Percentiles rank a stretch among this genome's conserved stretches.
These are phyloP conservation scores for Leptopilina myrica DNA, from an alignment of 2,888 invertebrate species.

Conservation along the genomic window DNA sequence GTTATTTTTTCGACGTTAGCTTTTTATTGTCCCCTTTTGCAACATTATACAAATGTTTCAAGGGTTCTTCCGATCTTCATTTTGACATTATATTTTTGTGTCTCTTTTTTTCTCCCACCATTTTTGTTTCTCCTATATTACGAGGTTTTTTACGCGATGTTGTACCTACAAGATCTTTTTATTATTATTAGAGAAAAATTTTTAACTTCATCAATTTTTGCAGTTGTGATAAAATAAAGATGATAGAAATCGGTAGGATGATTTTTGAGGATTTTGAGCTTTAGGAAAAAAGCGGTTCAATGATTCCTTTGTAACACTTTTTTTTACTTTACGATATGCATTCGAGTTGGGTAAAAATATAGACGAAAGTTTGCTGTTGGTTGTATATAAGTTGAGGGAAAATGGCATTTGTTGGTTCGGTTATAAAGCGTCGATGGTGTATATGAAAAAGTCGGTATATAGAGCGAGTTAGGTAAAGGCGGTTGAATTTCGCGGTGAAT, in stretches of 20 bases:
- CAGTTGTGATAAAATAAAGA: too few relatives aligned
- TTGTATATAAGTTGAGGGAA: not conserved
- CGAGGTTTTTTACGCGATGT: not conserved
- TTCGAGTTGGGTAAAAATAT: not conserved
- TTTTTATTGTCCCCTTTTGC: not conserved
- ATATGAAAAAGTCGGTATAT: not conserved
- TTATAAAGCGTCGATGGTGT: not conserved
- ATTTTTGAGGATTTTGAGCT: too few relatives aligned
- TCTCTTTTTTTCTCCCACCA: not conserved
- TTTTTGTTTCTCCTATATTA: not conserved
- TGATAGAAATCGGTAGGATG: too few relatives aligned
- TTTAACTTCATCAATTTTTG: too few relatives aligned
- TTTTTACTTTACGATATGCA: not conserved
- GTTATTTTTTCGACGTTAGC: conserved; percentile 22
- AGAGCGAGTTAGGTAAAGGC: not conserved
- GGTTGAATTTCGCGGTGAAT: conserved; percentile 44
- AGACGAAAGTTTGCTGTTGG: too few relatives aligned
- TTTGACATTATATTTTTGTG: not conserved
- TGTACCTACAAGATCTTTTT: too few relatives aligned
- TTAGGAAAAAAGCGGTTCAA: too few relatives aligned
- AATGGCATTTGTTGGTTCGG: conserved; percentile 27
- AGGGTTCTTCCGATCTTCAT: conserved; percentile 7
- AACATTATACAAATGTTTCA: conserved; percentile 20
- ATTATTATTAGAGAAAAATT: too few relatives aligned
- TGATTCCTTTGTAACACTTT: not conserved